These are phyloP conservation scores for Diceros bicornis DNA, from an alignment of 2,797 vertebrate species.

Conservation along the genomic window DNA sequence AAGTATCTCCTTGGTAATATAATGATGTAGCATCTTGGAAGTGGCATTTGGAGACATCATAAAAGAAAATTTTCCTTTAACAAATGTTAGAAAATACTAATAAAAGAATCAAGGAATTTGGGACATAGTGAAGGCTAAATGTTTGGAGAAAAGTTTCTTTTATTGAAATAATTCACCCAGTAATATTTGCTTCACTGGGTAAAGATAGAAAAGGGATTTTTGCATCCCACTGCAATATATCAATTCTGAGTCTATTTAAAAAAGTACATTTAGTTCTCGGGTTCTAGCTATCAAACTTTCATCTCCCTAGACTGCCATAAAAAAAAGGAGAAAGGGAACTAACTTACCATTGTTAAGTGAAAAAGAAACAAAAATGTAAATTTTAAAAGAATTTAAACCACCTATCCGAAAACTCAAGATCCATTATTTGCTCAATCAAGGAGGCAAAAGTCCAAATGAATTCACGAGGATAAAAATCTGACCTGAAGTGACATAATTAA, in stretches of 20 bases:
- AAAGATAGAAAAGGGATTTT: constrained; percentile 63
- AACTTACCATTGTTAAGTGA: not conserved
- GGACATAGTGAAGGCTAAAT: not conserved
- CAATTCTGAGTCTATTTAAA: constrained; percentile 66
- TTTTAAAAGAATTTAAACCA: constrained; percentile 1
- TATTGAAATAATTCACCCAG: constrained; percentile 58
- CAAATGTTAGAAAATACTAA: constrained; percentile 50
- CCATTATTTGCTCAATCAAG: not conserved
- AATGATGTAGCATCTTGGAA: not conserved
- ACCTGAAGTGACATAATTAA: constrained; percentile 4
- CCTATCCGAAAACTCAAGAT: not conserved
- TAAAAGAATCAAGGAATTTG: constrained; percentile 43
- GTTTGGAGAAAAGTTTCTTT: constrained; percentile 40
- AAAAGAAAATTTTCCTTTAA: constrained; percentile 60
- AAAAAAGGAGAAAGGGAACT: not conserved
- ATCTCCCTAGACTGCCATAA: not conserved
- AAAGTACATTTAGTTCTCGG: constrained; percentile 49
- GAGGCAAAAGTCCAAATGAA: not conserved
- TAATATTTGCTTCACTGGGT: constrained; percentile 56
- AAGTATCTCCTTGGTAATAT: constrained; percentile 42
- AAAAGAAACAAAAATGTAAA: constrained; percentile 30
- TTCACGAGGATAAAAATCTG: not conserved
- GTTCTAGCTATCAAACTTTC: constrained; percentile 8
- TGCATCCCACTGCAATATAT: constrained; percentile 19
- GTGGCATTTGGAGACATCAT: constrained; percentile 18